Base-by-base conservation (phyloP, 2,113 vertebrate species). In the Crotalus helleri region DNA sequence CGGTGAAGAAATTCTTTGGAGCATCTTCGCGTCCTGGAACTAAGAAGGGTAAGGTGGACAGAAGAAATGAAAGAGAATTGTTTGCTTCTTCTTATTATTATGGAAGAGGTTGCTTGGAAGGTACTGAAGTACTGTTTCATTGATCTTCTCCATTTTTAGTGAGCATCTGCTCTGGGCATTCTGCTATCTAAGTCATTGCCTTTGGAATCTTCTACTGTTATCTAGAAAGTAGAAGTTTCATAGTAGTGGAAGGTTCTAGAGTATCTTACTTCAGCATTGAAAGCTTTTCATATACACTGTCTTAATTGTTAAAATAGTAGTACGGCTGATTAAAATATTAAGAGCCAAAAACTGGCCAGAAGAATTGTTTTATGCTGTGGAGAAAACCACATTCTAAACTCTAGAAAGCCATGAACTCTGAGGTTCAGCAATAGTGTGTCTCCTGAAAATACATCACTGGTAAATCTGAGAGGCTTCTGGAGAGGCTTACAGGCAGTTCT, bases 1-100 rank as follows among this genome's bases (percentile, higher is more conserved):
- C 99, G 0, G 99, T 99, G 29, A 99, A 99, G 97, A 99, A 99
- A 93, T 99, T 99, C 97, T 99, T 99, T 97, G 99, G 98, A 94
- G 98, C 99, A 17, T 99, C 99, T 2, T 99, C 99, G 39, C 98
- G 99, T 92, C 97, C 98, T 9, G 97, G 98, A 92, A 96, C 98
- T 57, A 99, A 99, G 96, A 99, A 99, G 98, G 99, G 99, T 99
- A 97, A 94, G 64, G 2, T 9, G 44, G 26, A 12, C 53, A 54
- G 13, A 53, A 26, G 29, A 9, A 54, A n/a, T 5, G 1, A 29
- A 17, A 46, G 46, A 51, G 61, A 93, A 49, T 90, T 92, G 91
- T 93, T 93, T 81, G 51, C 92, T 93, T 91, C 85, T 57, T 90
- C 39, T 46, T 46, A n/a, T 91, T 92, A 53, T 85, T 87, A 29